A percentile compares a stretch with the other conserved stretches of the same genome.
These are phyloP conservation scores for Gallinago nigripennis DNA, from an alignment of 2,797 vertebrate species.

Conservation along the genomic window DNA sequence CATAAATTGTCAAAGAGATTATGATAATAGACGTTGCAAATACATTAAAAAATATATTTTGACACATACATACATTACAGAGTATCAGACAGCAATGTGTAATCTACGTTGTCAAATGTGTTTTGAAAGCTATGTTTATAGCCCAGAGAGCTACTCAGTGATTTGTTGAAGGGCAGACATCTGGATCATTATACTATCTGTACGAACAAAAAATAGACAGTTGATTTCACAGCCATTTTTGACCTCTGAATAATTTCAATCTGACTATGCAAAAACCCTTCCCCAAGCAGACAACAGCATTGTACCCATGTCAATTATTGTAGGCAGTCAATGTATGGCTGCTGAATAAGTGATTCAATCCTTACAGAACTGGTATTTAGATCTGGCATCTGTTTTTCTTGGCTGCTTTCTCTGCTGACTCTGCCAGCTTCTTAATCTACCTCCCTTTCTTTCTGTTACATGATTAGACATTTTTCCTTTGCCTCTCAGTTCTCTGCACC, in stretches of 20 bases:
- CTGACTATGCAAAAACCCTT: slow-evolving; percentile 50
- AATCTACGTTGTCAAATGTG: slow-evolving; percentile 17
- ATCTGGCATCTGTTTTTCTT: slow-evolving; percentile 54
- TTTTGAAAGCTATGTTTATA: slow-evolving; percentile 30
- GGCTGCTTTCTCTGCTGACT: slow-evolving; percentile 36
- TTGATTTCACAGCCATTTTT: slow-evolving; percentile 57
- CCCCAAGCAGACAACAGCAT: slow-evolving; percentile 16
- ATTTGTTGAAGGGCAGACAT: slow-evolving; percentile 44
- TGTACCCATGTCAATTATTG: slow-evolving; percentile 33
- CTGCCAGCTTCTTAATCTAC: slow-evolving; percentile 29
- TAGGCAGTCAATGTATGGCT: slow-evolving; percentile 33
- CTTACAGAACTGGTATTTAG: slow-evolving; percentile 37
- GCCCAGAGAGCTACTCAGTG: background rate
- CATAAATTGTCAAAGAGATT: background rate
- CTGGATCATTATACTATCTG: slow-evolving; percentile 40
- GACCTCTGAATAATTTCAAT: slow-evolving; percentile 57
- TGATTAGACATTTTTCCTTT: background rate
- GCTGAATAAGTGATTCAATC: slow-evolving; percentile 51
- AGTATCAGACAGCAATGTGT: background rate
- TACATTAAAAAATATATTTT: background rate
- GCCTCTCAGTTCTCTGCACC: background rate
- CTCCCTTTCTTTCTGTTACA: background rate
- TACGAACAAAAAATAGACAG: slow-evolving; percentile 17
- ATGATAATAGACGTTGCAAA: background rate
- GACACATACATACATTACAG: background rate